A percentile compares a stretch with the other conserved stretches of the same genome.
These are phyloP conservation scores for Actinopyga echinites DNA, from an alignment of 53 echinoderm and acorn worm species.

Conservation along the genomic window DNA sequence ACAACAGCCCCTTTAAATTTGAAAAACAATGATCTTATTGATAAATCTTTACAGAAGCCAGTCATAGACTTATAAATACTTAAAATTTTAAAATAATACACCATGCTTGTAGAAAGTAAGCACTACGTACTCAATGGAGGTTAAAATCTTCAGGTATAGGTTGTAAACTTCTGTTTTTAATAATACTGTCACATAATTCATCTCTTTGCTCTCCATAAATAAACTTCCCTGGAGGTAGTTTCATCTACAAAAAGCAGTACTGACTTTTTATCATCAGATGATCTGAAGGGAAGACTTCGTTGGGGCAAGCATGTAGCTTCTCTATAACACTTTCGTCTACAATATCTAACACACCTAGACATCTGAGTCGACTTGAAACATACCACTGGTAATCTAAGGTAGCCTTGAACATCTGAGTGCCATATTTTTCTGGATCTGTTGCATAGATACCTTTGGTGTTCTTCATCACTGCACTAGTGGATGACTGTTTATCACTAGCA, in stretches of 20 bases:
- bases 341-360: constrained; percentile 57
- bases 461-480: constrained; percentile 4
- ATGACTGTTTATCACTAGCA: background rate
- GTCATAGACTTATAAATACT: no score
- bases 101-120: no score
- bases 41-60: no score
- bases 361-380: constrained; percentile 48
- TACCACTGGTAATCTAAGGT: constrained; percentile 86
- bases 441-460: constrained; percentile 2
- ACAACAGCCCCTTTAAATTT: no score
- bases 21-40: no score
- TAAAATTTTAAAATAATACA: no score
- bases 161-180: no score
- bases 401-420: constrained; percentile 55
- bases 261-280: constrained; percentile 65
- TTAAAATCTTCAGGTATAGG: no score
- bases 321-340: constrained; percentile 59
- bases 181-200: no score
- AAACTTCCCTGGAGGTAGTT: no score
- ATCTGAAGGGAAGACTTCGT: constrained; percentile 75
- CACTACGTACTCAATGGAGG: no score
- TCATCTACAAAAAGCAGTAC: constrained; percentile 33
- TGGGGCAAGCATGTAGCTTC: constrained; percentile 67
- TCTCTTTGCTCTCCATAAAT: no score
- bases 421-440: constrained; percentile 53